A percentile compares a stretch with the other conserved stretches of the same genome.
These are phyloP conservation scores for Tragelaphus scriptus DNA, from an alignment of 2,113 vertebrate genomes.

Conservation along the genomic window DNA sequence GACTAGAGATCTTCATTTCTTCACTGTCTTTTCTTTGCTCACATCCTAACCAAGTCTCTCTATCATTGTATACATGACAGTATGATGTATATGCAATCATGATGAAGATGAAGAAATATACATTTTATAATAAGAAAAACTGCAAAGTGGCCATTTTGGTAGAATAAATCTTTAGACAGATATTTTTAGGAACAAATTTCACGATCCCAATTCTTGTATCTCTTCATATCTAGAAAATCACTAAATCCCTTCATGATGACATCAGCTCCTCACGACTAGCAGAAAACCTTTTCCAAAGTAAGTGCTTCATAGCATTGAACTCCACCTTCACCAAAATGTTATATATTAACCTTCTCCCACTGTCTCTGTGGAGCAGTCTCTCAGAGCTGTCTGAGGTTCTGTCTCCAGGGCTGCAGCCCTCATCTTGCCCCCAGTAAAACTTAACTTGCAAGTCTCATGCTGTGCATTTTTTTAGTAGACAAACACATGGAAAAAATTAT, in stretches of 20 bases:
- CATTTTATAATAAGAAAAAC: neutral
- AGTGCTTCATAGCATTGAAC: neutral
- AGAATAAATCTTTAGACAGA: neutral
- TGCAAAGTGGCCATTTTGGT: neutral
- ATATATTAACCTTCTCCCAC: neutral
- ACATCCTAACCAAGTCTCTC: neutral
- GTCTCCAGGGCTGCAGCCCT: neutral
- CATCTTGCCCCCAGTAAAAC: neutral
- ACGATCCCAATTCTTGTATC: neutral
- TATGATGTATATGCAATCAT: neutral
- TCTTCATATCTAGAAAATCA: neutral
- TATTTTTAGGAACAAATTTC: neutral
- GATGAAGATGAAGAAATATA: neutral
- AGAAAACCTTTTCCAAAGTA: neutral
- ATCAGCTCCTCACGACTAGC: neutral
- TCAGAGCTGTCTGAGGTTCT: neutral
- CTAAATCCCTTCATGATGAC: neutral
- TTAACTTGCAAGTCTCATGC: accelerated
- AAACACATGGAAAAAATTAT: neutral
- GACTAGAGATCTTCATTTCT: neutral
- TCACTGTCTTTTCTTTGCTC: neutral
- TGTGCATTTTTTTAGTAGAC: neutral
- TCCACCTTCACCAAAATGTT: neutral
- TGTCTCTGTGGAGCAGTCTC: neutral
- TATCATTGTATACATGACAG: neutral